Evolutionary conservation across 2,113 vertebrate species (phyloP).

Genomic region (Macaca fascicularis): DNA sequence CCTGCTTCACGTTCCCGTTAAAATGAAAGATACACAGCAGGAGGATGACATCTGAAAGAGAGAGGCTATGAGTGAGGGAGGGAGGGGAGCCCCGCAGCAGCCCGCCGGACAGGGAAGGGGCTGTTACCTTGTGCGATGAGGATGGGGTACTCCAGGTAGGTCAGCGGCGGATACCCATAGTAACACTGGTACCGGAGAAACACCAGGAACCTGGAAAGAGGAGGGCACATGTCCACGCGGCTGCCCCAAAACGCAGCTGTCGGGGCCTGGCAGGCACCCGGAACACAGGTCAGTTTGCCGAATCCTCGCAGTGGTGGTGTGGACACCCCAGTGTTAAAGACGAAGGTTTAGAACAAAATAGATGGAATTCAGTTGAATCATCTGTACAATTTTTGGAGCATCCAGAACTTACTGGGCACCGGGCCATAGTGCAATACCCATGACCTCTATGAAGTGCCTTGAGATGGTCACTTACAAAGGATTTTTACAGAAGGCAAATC

Average conservation of each 20-base stretch:
- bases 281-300: neutral
- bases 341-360: too few relatives aligned
- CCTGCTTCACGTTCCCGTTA: conserved; percentile 85
- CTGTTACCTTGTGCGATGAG: conserved; percentile 94
- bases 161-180: conserved; percentile 92
- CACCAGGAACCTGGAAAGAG: conserved; percentile 89
- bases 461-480: neutral
- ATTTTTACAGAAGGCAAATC: rapidly evolving
- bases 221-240: neutral
- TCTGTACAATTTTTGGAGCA: neutral
- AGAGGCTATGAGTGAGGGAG: neutral
- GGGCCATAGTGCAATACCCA: rapidly evolving
- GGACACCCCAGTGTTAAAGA: neutral
- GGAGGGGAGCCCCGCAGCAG: neutral
- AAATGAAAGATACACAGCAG: conserved; percentile 91
- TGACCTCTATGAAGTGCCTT: too few relatives aligned
- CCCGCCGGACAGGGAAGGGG: rapidly evolving
- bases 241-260: rapidly evolving
- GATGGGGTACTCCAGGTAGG: conserved; percentile 95
- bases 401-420: rapidly evolving
- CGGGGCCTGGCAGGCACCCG: too few relatives aligned
- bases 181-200: conserved; percentile 96
- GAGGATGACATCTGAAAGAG: conserved; percentile 89
- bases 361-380: neutral
- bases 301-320: too few relatives aligned